phyloP scores from a whole-genome alignment of 2,888 invertebrate genomes.

The Amblyjoppa proteus region DNA sequence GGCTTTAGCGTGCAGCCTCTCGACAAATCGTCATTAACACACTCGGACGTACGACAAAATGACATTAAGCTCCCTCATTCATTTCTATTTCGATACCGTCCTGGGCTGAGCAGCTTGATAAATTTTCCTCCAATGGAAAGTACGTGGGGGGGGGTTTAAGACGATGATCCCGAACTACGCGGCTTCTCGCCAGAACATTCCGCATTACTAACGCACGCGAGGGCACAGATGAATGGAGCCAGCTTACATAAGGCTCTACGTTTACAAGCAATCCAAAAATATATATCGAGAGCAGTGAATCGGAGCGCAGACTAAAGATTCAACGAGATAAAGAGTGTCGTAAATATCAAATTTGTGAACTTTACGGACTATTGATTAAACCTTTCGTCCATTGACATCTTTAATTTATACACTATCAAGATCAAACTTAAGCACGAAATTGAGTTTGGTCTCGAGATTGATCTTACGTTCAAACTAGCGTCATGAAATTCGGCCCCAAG shows the following conservation, averaged over 20 bases:
- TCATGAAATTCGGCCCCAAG: too few species aligned
- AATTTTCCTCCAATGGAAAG: neutral
- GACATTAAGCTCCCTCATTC: neutral
- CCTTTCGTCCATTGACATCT: neutral
- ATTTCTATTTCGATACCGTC: neutral
- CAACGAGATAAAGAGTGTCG: neutral
- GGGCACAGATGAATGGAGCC: conserved; percentile 37
- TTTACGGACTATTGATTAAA: neutral
- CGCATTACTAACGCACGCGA: neutral
- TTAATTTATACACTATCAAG: too few species aligned
- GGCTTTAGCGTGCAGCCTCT: neutral
- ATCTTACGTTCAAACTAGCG: too few species aligned
- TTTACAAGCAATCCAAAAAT: conserved; percentile 65
- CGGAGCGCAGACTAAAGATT: conserved; percentile 43
- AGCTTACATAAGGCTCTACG: conserved; percentile 49
- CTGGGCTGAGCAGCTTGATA: neutral
- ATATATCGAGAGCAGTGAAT: conserved; percentile 53
- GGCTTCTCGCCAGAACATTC: conserved; percentile 1
- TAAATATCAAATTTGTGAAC: neutral
- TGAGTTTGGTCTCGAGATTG: too few species aligned
- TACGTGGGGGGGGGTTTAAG: neutral
- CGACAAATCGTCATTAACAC: neutral
- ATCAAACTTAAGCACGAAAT: too few species aligned
- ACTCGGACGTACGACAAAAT: neutral
- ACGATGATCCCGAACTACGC: neutral